Base-by-base conservation (phyloP, 2,113 vertebrate species). In the Coracopsis vasa region DNA sequence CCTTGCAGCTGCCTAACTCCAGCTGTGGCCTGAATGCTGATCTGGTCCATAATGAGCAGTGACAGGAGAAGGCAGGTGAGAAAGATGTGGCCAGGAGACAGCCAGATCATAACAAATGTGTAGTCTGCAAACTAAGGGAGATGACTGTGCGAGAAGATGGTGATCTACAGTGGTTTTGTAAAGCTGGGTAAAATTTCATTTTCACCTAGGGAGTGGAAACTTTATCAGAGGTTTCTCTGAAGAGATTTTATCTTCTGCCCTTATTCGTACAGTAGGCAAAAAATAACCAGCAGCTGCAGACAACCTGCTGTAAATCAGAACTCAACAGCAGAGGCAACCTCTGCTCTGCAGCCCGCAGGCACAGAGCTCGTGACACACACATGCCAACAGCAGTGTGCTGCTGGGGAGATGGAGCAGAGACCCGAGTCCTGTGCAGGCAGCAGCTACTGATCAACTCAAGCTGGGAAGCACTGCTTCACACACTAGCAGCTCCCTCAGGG, bases 281-380 rank as follows among this genome's bases (percentile, higher is more conserved):
- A 92, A 84, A 41, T 18, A 73, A 86, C 44, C 23, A 82, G 73
- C 61, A 61, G 79, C 81, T 88, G 58, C 74, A 95, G 66, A 25
- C 33, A 61, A n/a, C 5, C 18, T 64, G 73, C 56, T 65, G 78
- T 53, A 60, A 62, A 58, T 0, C 19, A 78, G 47, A 74, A n/a
- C 19, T 17, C 17, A 0, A 11, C 3, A 71, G 65, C 77, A 58
- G 61, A 27, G 47, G 60, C 53, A 86, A 51, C 42, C 56, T 21
- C 0, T 58, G 14, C 47, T 48, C 39, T 4, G 44, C 71, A 61
- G 60, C 58, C 56, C 3, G 0, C 0, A 0, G 53, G 53, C 27
- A 16, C 71, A 21, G 33, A 29, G n/a, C 51, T 1, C 4, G 1
- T 41, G 67, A 66, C 2, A 11, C 79, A 66, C 5, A 4, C 11